Conservation (phyloP, 2,888 invertebrate genomes). For the Drosophila kambysellisi region DNA sequence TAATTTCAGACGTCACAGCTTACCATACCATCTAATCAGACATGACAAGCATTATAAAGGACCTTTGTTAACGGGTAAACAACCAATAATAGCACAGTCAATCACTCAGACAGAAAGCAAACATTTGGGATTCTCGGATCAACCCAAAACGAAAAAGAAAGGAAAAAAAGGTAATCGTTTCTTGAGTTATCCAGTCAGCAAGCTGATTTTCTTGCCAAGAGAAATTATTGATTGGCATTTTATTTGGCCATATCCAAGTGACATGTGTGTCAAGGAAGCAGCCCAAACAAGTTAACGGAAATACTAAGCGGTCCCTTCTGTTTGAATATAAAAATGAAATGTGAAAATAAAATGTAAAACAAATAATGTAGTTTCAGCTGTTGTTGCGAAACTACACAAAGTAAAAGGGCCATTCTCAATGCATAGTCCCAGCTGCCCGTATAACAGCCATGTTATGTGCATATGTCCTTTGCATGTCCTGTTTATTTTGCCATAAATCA, state of each 20-base stretch:
- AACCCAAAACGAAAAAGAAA: slow-evolving; percentile 43
- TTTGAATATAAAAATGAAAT: slow-evolving; percentile 20
- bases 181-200: slow-evolving; percentile 61
- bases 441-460: slow-evolving; percentile 7
- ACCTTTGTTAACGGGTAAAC: slow-evolving; percentile 44
- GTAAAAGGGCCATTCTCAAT: slow-evolving; percentile 19
- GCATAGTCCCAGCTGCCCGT: slow-evolving; percentile 11
- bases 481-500: slow-evolving; percentile 71
- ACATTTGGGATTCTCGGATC: slow-evolving; percentile 59
- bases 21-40: slow-evolving; percentile 1
- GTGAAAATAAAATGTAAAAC: slow-evolving; percentile 31
- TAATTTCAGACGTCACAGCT: slow-evolving; percentile 21
- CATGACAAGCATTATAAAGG: slow-evolving; percentile 55
- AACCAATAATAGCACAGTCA: slow-evolving; percentile 46
- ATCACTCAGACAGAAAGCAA: slow-evolving; percentile 37
- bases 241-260: slow-evolving; percentile 66
- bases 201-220: slow-evolving; percentile 27
- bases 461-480: slow-evolving; percentile 57
- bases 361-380: slow-evolving; percentile 60
- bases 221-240: slow-evolving; percentile 75
- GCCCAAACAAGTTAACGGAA: slow-evolving; percentile 61
- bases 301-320: slow-evolving; percentile 32
- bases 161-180: slow-evolving; percentile 41
- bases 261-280: slow-evolving; percentile 38
- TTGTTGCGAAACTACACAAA: slow-evolving; percentile 63